A percentile compares a stretch with the other conserved stretches of the same genome.
Conservation (phyloP, 1,140 invertebrate species). For the Magallana angulata region DNA sequence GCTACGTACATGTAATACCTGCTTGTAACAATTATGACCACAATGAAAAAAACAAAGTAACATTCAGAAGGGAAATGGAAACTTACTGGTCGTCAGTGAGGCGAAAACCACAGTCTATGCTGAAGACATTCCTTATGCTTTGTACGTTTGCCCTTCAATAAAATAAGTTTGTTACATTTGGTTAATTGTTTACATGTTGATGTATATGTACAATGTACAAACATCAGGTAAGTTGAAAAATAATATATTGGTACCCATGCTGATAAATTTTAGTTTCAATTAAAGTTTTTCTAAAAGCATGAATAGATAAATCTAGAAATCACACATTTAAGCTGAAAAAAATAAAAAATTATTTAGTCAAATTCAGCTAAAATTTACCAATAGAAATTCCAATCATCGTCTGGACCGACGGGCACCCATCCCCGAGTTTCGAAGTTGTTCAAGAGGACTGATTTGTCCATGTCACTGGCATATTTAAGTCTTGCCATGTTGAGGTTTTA, state of each 20-base stretch:
- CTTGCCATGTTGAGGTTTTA: conserved; percentile 57
- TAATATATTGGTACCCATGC: too few relatives aligned
- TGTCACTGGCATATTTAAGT: conserved; percentile 90
- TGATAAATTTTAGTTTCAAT: too few relatives aligned
- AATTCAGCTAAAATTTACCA: conserved; percentile 84
- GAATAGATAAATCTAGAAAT: too few relatives aligned
- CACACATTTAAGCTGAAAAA: too few relatives aligned
- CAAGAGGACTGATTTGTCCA: conserved; percentile 96
- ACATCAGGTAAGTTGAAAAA: too few relatives aligned
- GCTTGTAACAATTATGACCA: not conserved
- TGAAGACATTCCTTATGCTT: conserved; percentile 93
- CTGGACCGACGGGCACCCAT: conserved; percentile 93
- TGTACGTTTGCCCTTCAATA: conserved; percentile 89
- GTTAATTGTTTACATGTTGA: too few relatives aligned
- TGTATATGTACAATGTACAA: too few relatives aligned
- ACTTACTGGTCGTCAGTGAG: conserved; percentile 94
- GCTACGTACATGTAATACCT: not conserved
- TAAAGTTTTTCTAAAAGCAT: too few relatives aligned
- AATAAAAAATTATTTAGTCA: too few relatives aligned
- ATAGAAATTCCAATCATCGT: conserved; percentile 98
- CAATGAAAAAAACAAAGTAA: too few relatives aligned
- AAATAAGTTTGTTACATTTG: conserved; percentile 10
- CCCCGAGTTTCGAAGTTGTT: conserved; percentile 96
- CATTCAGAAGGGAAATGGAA: not conserved
- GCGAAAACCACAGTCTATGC: conserved; percentile 93